Evolutionary conservation across 2,888 invertebrate genomes (phyloP).

Genomic region (Thysanoteuthis rhombus): DNA sequence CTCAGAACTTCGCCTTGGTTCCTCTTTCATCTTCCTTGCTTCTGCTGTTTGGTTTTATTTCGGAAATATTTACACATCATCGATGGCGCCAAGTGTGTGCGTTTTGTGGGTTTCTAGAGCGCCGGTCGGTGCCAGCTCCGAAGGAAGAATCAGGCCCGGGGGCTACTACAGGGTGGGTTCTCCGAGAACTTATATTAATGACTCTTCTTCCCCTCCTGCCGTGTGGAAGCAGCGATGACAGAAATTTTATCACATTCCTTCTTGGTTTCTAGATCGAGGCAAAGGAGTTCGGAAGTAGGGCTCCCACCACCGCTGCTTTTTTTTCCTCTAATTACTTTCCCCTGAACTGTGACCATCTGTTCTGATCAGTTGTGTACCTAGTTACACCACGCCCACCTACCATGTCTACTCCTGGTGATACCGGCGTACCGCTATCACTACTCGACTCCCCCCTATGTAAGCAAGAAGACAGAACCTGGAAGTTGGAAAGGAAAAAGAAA

Average conservation of each 20-base stretch:
- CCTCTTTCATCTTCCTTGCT: neutral
- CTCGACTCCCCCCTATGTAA: too few relatives aligned
- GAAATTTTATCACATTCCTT: neutral
- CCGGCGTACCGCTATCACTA: too few relatives aligned
- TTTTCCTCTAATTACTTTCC: neutral
- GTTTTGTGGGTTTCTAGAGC: neutral
- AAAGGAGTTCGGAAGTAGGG: neutral
- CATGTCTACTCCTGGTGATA: too few relatives aligned
- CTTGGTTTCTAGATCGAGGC: neutral
- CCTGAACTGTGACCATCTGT: neutral
- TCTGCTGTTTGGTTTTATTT: neutral
- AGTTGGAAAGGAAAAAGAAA: too few relatives aligned
- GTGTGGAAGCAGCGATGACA: neutral
- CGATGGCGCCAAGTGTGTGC: neutral
- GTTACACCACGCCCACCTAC: neutral
- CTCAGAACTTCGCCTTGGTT: neutral
- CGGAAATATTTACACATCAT: neutral
- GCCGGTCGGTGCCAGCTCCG: neutral
- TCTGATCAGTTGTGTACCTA: neutral
- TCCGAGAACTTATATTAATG: neutral
- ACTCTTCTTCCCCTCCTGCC: neutral
- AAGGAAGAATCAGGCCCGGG: neutral
- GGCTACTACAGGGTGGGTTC: neutral
- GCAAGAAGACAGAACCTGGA: too few relatives aligned
- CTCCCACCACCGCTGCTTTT: too few relatives aligned